phyloP scores from a whole-genome alignment of 2,113 vertebrate genomes.

The Girardinichthys multiradiatus region DNA sequence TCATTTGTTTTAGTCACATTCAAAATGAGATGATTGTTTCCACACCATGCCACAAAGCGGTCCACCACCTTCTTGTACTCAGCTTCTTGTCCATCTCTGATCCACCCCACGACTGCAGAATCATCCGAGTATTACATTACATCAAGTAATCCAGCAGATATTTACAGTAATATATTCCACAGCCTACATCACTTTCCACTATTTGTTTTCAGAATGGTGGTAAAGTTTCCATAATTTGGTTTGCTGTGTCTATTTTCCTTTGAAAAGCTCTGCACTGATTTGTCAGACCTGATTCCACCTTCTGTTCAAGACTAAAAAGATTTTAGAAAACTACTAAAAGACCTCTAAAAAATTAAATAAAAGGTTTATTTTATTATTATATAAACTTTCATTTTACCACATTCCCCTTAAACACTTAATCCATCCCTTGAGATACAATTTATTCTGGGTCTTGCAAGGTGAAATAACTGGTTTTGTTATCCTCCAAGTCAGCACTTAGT shows the following conservation, averaged over 20 bases:
- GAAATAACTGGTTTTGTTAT: slow-evolving; percentile 21
- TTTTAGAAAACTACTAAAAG: background rate
- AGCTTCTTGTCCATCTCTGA: too few species aligned
- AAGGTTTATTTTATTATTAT: background rate
- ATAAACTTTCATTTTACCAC: background rate
- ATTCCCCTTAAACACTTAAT: background rate
- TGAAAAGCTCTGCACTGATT: background rate
- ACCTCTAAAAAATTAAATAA: too few species aligned
- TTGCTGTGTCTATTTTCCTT: too few species aligned
- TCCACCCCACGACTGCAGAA: too few species aligned
- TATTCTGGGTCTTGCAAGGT: background rate
- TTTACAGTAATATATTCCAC: too few species aligned
- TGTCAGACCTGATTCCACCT: background rate
- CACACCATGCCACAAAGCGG: too few species aligned
- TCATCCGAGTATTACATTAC: too few species aligned
- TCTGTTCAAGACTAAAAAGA: slow-evolving; percentile 5
- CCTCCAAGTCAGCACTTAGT: slow-evolving; percentile 38
- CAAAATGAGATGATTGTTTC: too few species aligned
- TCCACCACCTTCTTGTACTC: too few species aligned
- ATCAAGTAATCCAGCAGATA: too few species aligned
- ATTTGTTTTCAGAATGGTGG: background rate
- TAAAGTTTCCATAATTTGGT: background rate
- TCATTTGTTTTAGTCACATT: too few species aligned
- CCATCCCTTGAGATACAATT: background rate
- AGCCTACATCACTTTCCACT: too few species aligned